Conservation (phyloP, 1,140 invertebrate genomes). For the Platyura marginata region DNA sequence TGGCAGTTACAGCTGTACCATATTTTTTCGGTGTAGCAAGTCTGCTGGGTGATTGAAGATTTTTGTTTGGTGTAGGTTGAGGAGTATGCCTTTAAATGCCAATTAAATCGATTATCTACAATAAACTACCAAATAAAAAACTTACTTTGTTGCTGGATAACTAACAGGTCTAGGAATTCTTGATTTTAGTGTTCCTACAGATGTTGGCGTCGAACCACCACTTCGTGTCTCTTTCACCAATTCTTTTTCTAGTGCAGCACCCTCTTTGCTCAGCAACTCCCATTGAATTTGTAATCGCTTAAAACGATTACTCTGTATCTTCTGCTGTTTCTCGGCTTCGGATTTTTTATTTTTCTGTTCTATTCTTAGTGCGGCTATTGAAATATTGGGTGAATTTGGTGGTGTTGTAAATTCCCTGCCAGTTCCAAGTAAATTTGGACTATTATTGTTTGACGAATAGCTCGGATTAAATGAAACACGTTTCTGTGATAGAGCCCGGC, state of each 20-base stretch:
- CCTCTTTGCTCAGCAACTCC: conserved; percentile 51
- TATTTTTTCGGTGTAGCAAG: conserved; percentile 21
- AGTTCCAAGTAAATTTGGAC: conserved; percentile 23
- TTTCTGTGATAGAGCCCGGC: conserved; percentile 44
- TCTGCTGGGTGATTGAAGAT: conserved; percentile 17
- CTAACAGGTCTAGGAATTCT: conserved; percentile 50
- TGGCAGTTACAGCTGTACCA: conserved; percentile 4
- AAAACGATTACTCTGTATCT: conserved; percentile 33
- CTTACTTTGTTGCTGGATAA: conserved; percentile 32
- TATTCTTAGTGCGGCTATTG: conserved; percentile 28
- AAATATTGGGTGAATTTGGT: conserved; percentile 53
- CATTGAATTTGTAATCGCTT: conserved; percentile 67
- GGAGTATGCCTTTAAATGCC: too few species aligned
- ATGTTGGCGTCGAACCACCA: conserved; percentile 23
- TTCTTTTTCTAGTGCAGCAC: conserved; percentile 18
- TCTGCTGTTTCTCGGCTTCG: conserved; percentile 16
- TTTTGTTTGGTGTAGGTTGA: too few species aligned
- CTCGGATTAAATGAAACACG: conserved; percentile 34
- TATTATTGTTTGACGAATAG: conserved; percentile 15
- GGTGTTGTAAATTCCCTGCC: conserved; percentile 33
- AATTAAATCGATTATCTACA: too few species aligned
- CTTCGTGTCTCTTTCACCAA: conserved; percentile 28
- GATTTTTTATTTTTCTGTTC: conserved; percentile 12
- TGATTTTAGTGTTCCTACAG: conserved; percentile 30
- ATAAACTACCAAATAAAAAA: too few species aligned